Percentiles rank a stretch among this genome's conserved stretches.
These are phyloP conservation scores for Drusus annulatus DNA, from an alignment of 1,140 invertebrate species.

Conservation along the genomic window DNA sequence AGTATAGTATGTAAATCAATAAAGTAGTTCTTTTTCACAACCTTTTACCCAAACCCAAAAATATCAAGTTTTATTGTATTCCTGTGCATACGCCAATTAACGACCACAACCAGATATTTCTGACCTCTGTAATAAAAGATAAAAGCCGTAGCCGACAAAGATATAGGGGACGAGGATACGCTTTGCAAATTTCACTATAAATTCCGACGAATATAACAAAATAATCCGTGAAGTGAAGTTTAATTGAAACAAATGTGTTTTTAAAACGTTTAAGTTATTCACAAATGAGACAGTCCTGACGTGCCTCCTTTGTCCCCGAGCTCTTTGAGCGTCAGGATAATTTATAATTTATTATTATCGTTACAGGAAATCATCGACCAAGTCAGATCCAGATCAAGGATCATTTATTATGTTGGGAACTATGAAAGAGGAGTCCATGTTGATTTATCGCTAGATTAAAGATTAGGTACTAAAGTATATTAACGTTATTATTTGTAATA, in stretches of 20 bases:
- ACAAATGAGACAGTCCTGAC: conserved; percentile 24
- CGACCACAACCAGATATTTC: background rate
- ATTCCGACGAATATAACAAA: conserved; percentile 32
- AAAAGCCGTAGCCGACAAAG: background rate
- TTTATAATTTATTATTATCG: background rate
- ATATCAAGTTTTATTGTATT: too few species aligned
- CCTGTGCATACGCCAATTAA: too few species aligned
- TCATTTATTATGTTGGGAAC: too few species aligned
- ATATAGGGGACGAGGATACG: conserved; percentile 7
- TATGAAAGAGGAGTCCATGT: too few species aligned
- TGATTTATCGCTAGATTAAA: too few species aligned
- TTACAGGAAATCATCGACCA: background rate
- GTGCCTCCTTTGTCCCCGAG: conserved; percentile 29
- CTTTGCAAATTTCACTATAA: conserved; percentile 10
- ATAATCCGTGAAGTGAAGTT: conserved; percentile 35
- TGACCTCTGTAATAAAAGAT: background rate
- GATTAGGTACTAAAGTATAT: too few species aligned
- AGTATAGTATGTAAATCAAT: too few species aligned
- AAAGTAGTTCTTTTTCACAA: too few species aligned
- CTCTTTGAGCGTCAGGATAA: background rate
- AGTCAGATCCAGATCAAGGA: background rate
- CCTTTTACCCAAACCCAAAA: too few species aligned
- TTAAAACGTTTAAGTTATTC: conserved; percentile 33
- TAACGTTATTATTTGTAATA: too few species aligned
- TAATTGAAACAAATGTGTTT: conserved; percentile 43